A percentile compares a stretch with the other conserved stretches of the same genome.
phyloP scores from a whole-genome alignment of 92 coral and sea anemone genomes.

The Nematostella vectensis region DNA sequence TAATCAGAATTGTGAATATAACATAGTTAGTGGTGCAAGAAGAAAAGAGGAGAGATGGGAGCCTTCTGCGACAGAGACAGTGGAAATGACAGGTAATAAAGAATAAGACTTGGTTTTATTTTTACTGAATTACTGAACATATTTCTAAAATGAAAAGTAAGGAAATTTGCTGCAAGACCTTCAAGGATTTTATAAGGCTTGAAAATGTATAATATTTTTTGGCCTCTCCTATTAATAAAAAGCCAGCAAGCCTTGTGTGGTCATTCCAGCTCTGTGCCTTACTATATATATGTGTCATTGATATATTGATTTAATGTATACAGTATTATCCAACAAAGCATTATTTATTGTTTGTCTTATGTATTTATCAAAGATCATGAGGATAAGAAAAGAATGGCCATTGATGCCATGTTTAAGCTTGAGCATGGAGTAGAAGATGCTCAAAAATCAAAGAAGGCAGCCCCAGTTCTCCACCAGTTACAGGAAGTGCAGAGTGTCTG shows the following conservation, averaged over 20 bases:
- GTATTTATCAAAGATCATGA: constrained; percentile 95
- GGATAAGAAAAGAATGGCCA: constrained; percentile 83
- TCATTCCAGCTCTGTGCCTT: no score
- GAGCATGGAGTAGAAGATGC: constrained; percentile 97
- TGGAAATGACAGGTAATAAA: constrained; percentile 66
- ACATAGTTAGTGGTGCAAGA: constrained; percentile 82
- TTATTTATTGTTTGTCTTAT: no score
- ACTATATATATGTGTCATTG: no score
- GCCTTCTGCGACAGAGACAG: constrained; percentile 90
- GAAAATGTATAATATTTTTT: no score
- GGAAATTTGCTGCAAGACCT: not conserved
- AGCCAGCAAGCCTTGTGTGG: no score
- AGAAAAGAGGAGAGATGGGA: constrained; percentile 98
- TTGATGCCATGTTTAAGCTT: constrained; percentile 92
- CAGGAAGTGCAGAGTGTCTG: constrained; percentile 89
- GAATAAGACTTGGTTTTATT: not conserved
- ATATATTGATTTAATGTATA: no score
- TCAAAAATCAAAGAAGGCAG: constrained; percentile 70
- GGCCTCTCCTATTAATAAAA: no score
- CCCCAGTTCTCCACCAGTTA: constrained; percentile 76
- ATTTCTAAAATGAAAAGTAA: not conserved
- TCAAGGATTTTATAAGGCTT: not conserved
- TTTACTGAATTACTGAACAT: not conserved
- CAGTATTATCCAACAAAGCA: no score
- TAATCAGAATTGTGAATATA: constrained; percentile 85